These are phyloP conservation scores for Genyomyrus donnyi DNA, from an alignment of 2,113 vertebrate species.

Conservation along the genomic window DNA sequence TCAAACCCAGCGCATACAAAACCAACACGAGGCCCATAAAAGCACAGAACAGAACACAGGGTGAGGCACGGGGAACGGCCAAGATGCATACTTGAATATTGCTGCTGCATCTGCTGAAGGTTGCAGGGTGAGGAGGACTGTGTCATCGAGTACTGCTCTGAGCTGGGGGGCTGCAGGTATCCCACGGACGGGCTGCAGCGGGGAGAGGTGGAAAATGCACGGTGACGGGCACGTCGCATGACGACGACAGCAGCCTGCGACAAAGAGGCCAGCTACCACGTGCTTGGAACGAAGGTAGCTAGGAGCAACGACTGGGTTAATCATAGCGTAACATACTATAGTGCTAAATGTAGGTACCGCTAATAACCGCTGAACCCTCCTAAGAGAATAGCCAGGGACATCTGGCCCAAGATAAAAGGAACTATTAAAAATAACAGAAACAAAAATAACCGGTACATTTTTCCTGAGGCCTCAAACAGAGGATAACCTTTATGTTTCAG, in stretches of 20 bases:
- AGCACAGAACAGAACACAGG: neutral
- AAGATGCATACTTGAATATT: constrained; percentile 83
- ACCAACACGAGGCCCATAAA: neutral
- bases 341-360: neutral
- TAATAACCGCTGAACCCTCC: neutral
- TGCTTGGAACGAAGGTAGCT: neutral
- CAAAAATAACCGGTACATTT: neutral
- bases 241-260: neutral
- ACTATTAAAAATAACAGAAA: neutral
- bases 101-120: constrained; percentile 90
- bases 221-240: neutral
- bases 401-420: neutral
- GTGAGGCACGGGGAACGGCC: neutral
- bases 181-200: constrained; percentile 78
- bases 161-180: constrained; percentile 87
- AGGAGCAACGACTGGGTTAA: neutral
- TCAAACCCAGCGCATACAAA: neutral
- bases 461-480: neutral
- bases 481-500: neutral
- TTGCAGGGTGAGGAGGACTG: constrained; percentile 91
- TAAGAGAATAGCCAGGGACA: neutral
- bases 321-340: neutral
- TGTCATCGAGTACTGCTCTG: constrained; percentile 92
- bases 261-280: neutral
- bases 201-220: constrained; percentile 3